Base-by-base conservation (phyloP, 1,140 invertebrate species). In the Meteorus sp. region DNA sequence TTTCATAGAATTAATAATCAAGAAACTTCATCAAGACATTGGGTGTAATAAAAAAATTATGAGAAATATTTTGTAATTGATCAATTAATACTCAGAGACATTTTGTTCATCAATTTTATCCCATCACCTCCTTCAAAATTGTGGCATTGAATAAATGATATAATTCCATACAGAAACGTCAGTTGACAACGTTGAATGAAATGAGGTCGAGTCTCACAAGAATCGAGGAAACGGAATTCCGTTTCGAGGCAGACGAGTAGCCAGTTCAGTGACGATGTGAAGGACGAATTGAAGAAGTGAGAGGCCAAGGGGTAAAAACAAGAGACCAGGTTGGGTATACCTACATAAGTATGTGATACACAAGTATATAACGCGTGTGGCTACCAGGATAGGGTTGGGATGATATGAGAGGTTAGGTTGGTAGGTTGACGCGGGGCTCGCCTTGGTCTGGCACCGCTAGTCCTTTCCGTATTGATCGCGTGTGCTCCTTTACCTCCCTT, bases 401-500 rank as follows among this genome's bases (percentile, higher is more conserved):
- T 70, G 66, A 69, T 64, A 66, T 67, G 65, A n/a, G n/a, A 72
- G 73, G 75, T 73, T 74, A 73, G 72, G 71, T 75, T 67, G 69
- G 69, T 69, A n/a, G 66, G 69, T 65, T 66, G 72, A 70, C 68
- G n/a, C n/a, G 73, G 70, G 74, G 71, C 73, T 74, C 73, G 73
- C 56, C 47, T 58, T 58, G 56, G 56, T 58, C 56, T 58, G 75
- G 75, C 74, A 77, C 75, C 74, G 68, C 70, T 76, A 77, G 75
- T 76, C 73, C 74, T 77, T 70, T 65, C 68, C 65, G 74, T 77
- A 77, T 77, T 77, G 75, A 77, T 77, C 75, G 74, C 66, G 66
- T 67, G 41, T 31, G 45, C 45, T 48, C 56, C 72, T 72, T 73
- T 73, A 74, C 71, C 72, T 74, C 68, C 72, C 74, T 75, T 9